Evolutionary conservation across 1,140 invertebrate species (phyloP), one percentile per base, ranked within the genome.

Genomic region (Paramacrobiotus metropolitanus): DNA sequence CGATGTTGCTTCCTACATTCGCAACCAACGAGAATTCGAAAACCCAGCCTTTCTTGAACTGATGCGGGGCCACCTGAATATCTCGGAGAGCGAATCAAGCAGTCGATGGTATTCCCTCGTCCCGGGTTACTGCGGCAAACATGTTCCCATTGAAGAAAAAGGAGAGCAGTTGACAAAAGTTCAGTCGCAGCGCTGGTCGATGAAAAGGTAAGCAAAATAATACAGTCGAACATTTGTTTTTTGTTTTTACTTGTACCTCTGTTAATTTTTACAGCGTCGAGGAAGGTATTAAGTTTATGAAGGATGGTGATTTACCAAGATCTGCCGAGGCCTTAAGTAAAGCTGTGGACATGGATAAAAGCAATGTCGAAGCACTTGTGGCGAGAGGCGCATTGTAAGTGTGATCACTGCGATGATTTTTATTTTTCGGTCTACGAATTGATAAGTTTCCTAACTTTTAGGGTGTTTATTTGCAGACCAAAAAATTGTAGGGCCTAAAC

Each of bases 121-220:
- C 15, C 48, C 48, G 15, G 48, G 48, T 4, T 55, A 55, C 28
- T 55, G 48, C 28, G 48, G 48, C 15, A 55, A 55, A 24, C 48
- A 20, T 15, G 24, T 55, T 9, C 48, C 4, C 4, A 15, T 24
- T 9, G 48, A 55, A 28, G 48, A 55, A 15, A 9, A 4, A 15
- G 15, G 15, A 9, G 48, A 55, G 4, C 15, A 55, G 24, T 24
- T 55, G 15, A 55, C 48, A 4, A 55, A 9, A 24, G 24, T 24
- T 9, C 48, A 55, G 24, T 55, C 48, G 0, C 4, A 4, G 4
- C 48, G 48, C 28, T 55, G 48, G 48, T 55, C 48, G 4, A 55
- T 55, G 48, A 55, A 55, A 24, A 55, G 48, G 48, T 55, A 9
- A 40, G 34, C n/a, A n/a, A n/a, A n/a, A n/a, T n/a, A n/a, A n/a